Evolutionary conservation across 1,140 invertebrate species (phyloP), one percentile per base, ranked within the genome.

Genomic region (Pararge aegeria): DNA sequence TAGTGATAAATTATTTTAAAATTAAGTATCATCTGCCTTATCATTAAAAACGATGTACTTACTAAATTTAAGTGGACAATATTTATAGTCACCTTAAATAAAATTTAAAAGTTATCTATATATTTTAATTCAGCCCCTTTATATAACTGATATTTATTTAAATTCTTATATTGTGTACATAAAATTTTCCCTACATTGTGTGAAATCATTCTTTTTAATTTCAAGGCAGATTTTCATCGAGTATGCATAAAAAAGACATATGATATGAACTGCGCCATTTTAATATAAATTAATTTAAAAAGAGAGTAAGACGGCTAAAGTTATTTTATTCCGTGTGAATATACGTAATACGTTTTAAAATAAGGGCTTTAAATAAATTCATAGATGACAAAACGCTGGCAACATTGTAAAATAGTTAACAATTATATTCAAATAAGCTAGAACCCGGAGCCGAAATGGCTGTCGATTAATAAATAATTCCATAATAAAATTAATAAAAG

Each of bases 241-340:
- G 18, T 20, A 37, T 10, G n/a, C n/a, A 20, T 46, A 20, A 46
- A 20, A 12, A 46, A 46, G 42, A 46, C 42, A 46, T 46, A 21
- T 46, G 42, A 46, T 19, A 46, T 46, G 10, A 20, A 20, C 20
- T 46, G 18, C 16, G n/a, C n/a, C n/a, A n/a, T 5, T 12, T 20
- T 20, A 15, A 9, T 20, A 3, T 13, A 16, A 0, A 27, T 27
- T 27, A 4, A 27, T n/a, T n/a, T n/a, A 27, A 27, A 7, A 9
- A 27, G 27, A 27, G 27, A 27, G 27, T 27, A 27, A 27, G 27
- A 27, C 27, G 10, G 5, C 10, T n/a, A n/a, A n/a, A 27, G 27
- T 12, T 34, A 34, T n/a, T 7, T 30, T 10, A 34, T 34, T 3
- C 30, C n/a, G 10, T 3, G 1, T 34, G 30, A 12, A 34, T 34